Evolutionary conservation across 1,140 invertebrate genomes (phyloP).

Genomic region (Latrodectus geometricus): DNA sequence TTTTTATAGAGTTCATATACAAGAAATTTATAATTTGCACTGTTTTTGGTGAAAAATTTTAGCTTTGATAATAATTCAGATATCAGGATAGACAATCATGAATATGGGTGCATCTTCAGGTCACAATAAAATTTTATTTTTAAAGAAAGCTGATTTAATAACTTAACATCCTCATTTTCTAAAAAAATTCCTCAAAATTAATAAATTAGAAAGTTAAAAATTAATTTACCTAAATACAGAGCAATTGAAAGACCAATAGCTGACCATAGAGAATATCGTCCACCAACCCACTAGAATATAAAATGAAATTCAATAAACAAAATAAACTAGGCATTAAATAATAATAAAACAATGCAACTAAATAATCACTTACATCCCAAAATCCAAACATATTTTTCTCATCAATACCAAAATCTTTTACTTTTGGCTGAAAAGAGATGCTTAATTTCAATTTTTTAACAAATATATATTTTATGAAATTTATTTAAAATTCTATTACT

Average conservation of each 20-base stretch:
- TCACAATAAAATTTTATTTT: no score
- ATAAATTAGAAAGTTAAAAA: neutral
- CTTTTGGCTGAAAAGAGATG: slow-evolving; percentile 76
- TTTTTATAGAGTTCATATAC: no score
- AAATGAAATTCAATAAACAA: neutral
- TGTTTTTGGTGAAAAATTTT: no score
- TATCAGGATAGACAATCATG: no score
- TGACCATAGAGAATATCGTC: slow-evolving; percentile 97
- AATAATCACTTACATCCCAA: slow-evolving; percentile 82
- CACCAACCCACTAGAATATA: slow-evolving; percentile 88
- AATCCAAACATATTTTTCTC: slow-evolving; percentile 99
- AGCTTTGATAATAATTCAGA: no score
- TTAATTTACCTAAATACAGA: slow-evolving; percentile 81
- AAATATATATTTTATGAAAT: neutral
- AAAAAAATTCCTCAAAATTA: neutral
- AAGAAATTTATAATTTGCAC: no score
- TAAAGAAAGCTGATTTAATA: no score
- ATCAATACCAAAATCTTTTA: slow-evolving; percentile 97
- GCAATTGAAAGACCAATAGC: slow-evolving; percentile 98
- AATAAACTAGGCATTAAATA: neutral
- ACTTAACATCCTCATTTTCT: no score
- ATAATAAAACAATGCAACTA: neutral
- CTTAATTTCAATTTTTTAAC: neutral
- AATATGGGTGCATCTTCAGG: no score
- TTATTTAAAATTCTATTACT: slow-evolving; percentile 63